A percentile compares a stretch with the other conserved stretches of the same genome.
Evolutionary conservation across 2,888 invertebrate genomes (phyloP).

Genomic region (Brachyopa scutellaris): DNA sequence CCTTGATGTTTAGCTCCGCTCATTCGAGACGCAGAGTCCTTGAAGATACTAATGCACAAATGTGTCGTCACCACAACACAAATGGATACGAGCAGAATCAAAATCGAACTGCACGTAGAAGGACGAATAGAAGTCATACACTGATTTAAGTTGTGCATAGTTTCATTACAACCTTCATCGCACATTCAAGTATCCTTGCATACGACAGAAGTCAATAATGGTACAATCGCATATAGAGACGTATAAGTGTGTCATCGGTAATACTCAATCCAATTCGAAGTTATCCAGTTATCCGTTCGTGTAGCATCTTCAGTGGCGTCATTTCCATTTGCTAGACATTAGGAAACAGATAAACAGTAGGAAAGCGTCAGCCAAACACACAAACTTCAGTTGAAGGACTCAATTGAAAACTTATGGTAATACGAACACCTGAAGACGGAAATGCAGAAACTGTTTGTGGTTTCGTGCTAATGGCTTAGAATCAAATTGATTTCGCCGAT

Average conservation of each 20-base stretch:
- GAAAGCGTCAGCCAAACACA: not conserved
- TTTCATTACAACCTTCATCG: slow-evolving; percentile 23
- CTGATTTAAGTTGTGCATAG: slow-evolving; percentile 4
- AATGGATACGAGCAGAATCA: not conserved
- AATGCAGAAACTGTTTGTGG: not conserved
- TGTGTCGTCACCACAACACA: not conserved
- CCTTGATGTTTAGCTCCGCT: not conserved
- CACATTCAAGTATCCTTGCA: slow-evolving; percentile 21
- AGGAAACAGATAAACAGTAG: not conserved
- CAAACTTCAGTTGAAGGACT: not conserved
- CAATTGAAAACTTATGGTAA: not conserved
- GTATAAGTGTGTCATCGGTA: no score
- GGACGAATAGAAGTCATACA: slow-evolving; percentile 15
- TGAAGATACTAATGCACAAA: slow-evolving; percentile 23
- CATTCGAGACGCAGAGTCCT: not conserved
- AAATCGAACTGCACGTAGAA: not conserved
- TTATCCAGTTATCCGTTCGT: not conserved
- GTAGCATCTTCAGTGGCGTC: slow-evolving; percentile 15
- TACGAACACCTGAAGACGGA: not conserved
- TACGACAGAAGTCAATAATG: no score
- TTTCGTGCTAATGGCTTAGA: slow-evolving; percentile 1
- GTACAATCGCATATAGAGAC: no score
- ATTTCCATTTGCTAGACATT: slow-evolving; percentile 14
- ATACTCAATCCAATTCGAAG: slow-evolving; percentile 12
- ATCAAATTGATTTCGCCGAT: slow-evolving; percentile 3